phyloP scores from a whole-genome alignment of 2,888 invertebrate genomes.

The Lycocerus yunnanus region DNA sequence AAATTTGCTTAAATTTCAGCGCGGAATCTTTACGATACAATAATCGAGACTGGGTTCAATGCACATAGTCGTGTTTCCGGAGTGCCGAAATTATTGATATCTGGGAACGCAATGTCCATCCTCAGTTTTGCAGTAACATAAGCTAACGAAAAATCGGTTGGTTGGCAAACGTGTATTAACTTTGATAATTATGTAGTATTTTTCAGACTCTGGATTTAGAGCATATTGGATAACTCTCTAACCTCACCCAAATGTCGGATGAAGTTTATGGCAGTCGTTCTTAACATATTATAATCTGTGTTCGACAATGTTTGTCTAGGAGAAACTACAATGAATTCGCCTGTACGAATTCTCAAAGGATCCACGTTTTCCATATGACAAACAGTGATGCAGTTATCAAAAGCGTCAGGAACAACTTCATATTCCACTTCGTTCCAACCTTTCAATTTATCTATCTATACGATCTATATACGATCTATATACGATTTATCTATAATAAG shows the following conservation, averaged over 20 bases:
- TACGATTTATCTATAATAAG: slow-evolving; percentile 95
- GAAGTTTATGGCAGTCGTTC: slow-evolving; percentile 93
- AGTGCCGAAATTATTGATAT: slow-evolving; percentile 92
- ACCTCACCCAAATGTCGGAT: slow-evolving; percentile 94
- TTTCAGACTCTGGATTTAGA: slow-evolving; percentile 87
- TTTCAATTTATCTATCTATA: no score
- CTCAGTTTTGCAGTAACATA: slow-evolving; percentile 98
- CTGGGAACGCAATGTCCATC: slow-evolving; percentile 81
- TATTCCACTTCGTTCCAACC: slow-evolving; percentile 99
- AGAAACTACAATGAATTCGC: slow-evolving; percentile 97
- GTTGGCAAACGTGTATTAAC: slow-evolving; percentile 98
- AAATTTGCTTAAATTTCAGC: slow-evolving; percentile 98
- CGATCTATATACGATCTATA: no score
- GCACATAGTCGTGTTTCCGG: slow-evolving; percentile 94
- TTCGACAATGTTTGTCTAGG: slow-evolving; percentile 98
- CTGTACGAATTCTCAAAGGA: slow-evolving; percentile 97
- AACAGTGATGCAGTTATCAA: slow-evolving; percentile 97
- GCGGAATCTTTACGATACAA: slow-evolving; percentile 98
- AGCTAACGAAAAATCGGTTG: slow-evolving; percentile 97
- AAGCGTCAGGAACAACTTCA: slow-evolving; percentile 97
- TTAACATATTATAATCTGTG: slow-evolving; percentile 91
- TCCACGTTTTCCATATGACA: slow-evolving; percentile 99
- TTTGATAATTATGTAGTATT: slow-evolving; percentile 90
- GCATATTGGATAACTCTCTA: slow-evolving; percentile 99
- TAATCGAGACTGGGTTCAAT: slow-evolving; percentile 99